Percentiles rank a stretch among this genome's conserved stretches.
Conservation (phyloP, 2,888 invertebrate species). For the Monoplex corrugatus region DNA sequence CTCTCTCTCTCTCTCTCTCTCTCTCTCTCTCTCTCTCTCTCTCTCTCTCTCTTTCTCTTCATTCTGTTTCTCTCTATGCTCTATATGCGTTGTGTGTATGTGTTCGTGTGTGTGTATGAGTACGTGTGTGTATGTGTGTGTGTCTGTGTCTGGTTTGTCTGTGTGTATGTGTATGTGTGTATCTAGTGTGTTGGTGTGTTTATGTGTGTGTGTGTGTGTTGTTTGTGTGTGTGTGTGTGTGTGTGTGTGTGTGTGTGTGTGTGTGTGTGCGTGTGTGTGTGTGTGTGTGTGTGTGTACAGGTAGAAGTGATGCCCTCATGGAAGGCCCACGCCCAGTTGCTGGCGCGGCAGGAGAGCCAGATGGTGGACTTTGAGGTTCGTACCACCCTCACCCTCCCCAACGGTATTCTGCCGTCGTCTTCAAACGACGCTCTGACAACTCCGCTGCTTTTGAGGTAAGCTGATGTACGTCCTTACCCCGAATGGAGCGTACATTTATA, state of each 20-base stretch:
- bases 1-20: too few species aligned
- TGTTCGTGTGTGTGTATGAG: too few species aligned
- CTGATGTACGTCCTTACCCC: too few species aligned
- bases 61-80: too few species aligned
- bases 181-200: background rate
- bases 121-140: too few species aligned
- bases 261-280: background rate
- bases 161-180: slow-evolving; percentile 26
- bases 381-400: slow-evolving; percentile 57
- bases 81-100: too few species aligned
- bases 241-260: background rate
- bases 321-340: slow-evolving; percentile 58
- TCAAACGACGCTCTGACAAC: slow-evolving; percentile 55
- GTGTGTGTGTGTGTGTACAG: slow-evolving; percentile 28
- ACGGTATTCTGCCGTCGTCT: slow-evolving; percentile 56
- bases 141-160: background rate
- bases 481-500: too few species aligned
- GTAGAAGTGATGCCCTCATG: slow-evolving; percentile 60
- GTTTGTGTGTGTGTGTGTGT: background rate
- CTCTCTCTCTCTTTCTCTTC: too few species aligned
- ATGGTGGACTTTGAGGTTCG: slow-evolving; percentile 61
- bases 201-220: slow-evolving; percentile 6
- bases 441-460: slow-evolving; percentile 38
- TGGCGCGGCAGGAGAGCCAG: slow-evolving; percentile 58
- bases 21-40: too few species aligned